Percentiles rank a stretch among this genome's conserved stretches.
These are phyloP conservation scores for Malurus alboscapulatus DNA, from an alignment of 2,113 vertebrate species.

Conservation along the genomic window DNA sequence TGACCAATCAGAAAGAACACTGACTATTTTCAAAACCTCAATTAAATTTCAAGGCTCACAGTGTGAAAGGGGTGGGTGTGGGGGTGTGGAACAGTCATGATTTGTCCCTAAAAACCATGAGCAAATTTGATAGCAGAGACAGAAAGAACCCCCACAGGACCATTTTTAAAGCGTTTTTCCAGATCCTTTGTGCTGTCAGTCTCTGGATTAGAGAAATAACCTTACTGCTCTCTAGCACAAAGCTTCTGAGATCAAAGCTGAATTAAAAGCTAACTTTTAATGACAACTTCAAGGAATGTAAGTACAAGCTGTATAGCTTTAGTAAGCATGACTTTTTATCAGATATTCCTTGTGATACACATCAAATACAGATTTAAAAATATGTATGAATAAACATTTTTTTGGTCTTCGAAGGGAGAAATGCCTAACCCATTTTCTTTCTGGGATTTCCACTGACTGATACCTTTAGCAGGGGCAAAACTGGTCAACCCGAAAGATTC, in stretches of 20 bases:
- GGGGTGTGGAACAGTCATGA: background rate
- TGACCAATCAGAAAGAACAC: background rate
- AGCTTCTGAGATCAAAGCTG: background rate
- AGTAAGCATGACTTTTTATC: background rate
- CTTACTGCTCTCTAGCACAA: background rate
- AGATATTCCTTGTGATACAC: background rate
- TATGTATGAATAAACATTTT: background rate
- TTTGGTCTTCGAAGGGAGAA: slow-evolving; percentile 2
- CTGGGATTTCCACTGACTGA: slow-evolving; percentile 8
- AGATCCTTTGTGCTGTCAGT: background rate
- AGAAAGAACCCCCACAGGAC: background rate
- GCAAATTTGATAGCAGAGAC: background rate
- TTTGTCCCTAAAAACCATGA: background rate
- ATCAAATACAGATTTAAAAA: background rate
- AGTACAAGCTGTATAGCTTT: background rate
- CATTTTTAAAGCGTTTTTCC: background rate
- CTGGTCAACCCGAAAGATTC: slow-evolving; percentile 13
- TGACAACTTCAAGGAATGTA: background rate
- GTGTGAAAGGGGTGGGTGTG: background rate
- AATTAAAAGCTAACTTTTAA: background rate
- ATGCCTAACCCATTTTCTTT: slow-evolving; percentile 3
- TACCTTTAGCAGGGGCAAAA: background rate
- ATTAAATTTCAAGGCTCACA: background rate
- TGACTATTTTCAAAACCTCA: background rate
- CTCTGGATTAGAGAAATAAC: background rate